Evolutionary conservation across 2,797 vertebrate species (phyloP), one percentile per base, ranked within the genome.

Genomic region (Chelonia mydas): DNA sequence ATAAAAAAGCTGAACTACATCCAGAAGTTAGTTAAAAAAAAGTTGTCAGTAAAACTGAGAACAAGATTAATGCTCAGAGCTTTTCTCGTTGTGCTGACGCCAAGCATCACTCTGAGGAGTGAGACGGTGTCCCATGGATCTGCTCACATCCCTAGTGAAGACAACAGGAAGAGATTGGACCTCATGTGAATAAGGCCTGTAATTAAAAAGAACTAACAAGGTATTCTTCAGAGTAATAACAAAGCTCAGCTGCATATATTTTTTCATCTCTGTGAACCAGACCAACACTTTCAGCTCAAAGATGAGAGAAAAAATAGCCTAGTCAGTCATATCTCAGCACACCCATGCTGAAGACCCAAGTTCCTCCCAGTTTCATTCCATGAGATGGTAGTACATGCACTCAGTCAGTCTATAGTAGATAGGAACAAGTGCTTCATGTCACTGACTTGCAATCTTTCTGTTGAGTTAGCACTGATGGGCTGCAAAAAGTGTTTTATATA

Each of bases 311-410:
- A 77, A 77, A 77, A 47, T 47, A 77, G 27, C 51, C 45, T 79
- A 47, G 21, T 81, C 15, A 27, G 45, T 76, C 76, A 84, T 31
- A 49, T 80, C 12, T 81, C 1, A 45, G 49, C 10, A 37, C 31
- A 79, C 81, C 45, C 74, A 49, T 49, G 41, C 1, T 61, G 23
- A 90, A 83, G 19, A 94, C 65, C 19, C 5, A 45, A 86, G 49
- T 47, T 88, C 84, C 0, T 15, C 31, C 1, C n/a, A 57, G 3
- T 61, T 92, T 57, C 27, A 74, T 49, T 27, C 50, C 77, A 51
- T 16, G 6, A 78, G 0, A 49, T 21, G 0, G 1, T 12, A 55
- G 33, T 37, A 2, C n/a, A 82, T 25, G 10, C 2, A 85, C 3
- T 16, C 61, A 74, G 45, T 65, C 45, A 28, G 17, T 90, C 85